These are phyloP conservation scores for Oligia latruncula DNA, from an alignment of 2,888 invertebrate genomes.

Conservation along the genomic window DNA sequence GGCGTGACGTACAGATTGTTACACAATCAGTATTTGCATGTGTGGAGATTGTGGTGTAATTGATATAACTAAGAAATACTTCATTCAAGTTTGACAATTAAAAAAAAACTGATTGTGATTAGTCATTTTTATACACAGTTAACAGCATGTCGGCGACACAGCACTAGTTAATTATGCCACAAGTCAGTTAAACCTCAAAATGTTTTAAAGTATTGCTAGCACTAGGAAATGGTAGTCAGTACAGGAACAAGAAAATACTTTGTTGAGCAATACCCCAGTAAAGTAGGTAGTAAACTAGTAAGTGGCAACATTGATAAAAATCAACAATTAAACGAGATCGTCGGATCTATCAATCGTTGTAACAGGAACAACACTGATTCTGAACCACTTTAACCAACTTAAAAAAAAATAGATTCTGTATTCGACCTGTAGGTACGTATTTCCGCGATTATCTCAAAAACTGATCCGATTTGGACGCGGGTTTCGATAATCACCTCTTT, in stretches of 20 bases:
- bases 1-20: conserved; percentile 9
- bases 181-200: not conserved
- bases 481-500: not conserved
- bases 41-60: not conserved
- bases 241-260: not conserved
- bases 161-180: not conserved
- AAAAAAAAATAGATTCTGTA: too few species aligned
- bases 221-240: too few species aligned
- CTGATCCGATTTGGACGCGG: too few species aligned
- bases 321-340: not conserved
- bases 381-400: not conserved
- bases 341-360: not conserved
- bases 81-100: too few species aligned
- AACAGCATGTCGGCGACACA: not conserved
- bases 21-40: conserved; percentile 14
- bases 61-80: not conserved
- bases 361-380: not conserved
- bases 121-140: not conserved
- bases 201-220: not conserved
- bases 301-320: not conserved
- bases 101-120: not conserved
- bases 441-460: too few species aligned
- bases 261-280: not conserved
- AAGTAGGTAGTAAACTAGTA: not conserved
- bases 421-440: too few species aligned